These are phyloP conservation scores for Leuctra nigra DNA, from an alignment of 2,888 invertebrate genomes.

Conservation along the genomic window DNA sequence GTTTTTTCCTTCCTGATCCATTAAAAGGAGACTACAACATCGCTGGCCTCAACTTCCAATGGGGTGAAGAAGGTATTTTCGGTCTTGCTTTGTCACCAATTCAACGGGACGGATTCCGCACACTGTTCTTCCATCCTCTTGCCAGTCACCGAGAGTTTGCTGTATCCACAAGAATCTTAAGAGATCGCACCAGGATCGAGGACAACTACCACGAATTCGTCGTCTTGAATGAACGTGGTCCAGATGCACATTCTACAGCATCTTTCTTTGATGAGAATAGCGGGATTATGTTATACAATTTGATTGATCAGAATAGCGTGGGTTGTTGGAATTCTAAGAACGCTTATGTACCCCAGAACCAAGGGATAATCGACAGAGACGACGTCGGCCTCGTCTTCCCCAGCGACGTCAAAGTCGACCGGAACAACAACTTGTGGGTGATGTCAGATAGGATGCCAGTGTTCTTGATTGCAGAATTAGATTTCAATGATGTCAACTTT, in stretches of 20 bases:
- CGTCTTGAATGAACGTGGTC: constrained; percentile 48
- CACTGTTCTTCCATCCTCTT: constrained; percentile 70
- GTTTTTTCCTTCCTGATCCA: constrained; percentile 77
- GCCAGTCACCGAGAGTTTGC: constrained; percentile 72
- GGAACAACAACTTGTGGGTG: constrained; percentile 64
- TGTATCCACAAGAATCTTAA: constrained; percentile 65
- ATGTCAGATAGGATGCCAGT: constrained; percentile 77
- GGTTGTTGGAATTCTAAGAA: constrained; percentile 73
- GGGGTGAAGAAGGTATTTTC: constrained; percentile 76
- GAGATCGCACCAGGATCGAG: constrained; percentile 58
- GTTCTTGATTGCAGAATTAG: constrained; percentile 60
- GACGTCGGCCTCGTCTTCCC: constrained; percentile 72
- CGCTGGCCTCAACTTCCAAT: constrained; percentile 71
- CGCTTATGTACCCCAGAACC: constrained; percentile 52
- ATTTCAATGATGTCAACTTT: constrained; percentile 72
- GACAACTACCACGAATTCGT: constrained; percentile 64
- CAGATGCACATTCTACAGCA: constrained; percentile 62
- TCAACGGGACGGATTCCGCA: constrained; percentile 59
- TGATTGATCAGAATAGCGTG: constrained; percentile 74
- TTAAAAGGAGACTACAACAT: constrained; percentile 70
- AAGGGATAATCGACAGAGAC: constrained; percentile 65
- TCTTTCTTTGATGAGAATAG: constrained; percentile 62
- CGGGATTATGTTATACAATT: constrained; percentile 68
- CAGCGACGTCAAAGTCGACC: constrained; percentile 66
- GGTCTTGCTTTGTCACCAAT: constrained; percentile 66